Evolutionary conservation across 2,113 vertebrate species (phyloP), one percentile per base, ranked within the genome.

Genomic region (Oostethus manadensis): DNA sequence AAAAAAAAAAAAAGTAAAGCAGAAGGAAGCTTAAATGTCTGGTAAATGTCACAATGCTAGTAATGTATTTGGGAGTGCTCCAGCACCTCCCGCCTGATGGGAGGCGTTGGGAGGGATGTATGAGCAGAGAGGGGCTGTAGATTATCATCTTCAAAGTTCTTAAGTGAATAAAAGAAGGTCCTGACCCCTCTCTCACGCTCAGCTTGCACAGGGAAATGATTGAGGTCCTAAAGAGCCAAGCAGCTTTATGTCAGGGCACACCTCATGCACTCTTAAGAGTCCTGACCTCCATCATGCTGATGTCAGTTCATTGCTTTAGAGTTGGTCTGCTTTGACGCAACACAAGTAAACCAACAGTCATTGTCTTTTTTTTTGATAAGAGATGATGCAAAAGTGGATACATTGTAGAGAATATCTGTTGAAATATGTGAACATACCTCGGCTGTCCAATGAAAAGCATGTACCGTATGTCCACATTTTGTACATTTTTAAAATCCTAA

Each of bases 221-320:
- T 56, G 58, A 44, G 73, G 46, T 62, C 60, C 50, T 49, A 57
- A 65, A 66, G 60, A 58, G 51, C 64, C 62, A 60, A 51, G 35
- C 43, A 58, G 49, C 49, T 68, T 66, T 66, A 79, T 77, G 71
- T 72, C 78, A 85, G 71, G 66, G 69, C 67, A 71, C 81, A 87
- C 62, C 63, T 73, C 64, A 80, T 74, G 70, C 79, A 85, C 70
- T 68, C 73, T 1, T 10, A 1, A 13, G 6, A 20, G 33, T 14
- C n/a, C 5, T 54, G 29, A 10, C 26, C 15, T 35, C 29, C 17
- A 35, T 2, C 13, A 79, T 77, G 63, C 73, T 68, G 61, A 69
- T 70, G 60, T 49, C 51, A 74, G 17, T 33, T 17, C 11, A 20
- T 20, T 43, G 67, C 62, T 66, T 47, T 59, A 51, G 35, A 38